A percentile compares a stretch with the other conserved stretches of the same genome.
phyloP scores from a whole-genome alignment of 2,113 vertebrate genomes.

The Gymnarchus niloticus region DNA sequence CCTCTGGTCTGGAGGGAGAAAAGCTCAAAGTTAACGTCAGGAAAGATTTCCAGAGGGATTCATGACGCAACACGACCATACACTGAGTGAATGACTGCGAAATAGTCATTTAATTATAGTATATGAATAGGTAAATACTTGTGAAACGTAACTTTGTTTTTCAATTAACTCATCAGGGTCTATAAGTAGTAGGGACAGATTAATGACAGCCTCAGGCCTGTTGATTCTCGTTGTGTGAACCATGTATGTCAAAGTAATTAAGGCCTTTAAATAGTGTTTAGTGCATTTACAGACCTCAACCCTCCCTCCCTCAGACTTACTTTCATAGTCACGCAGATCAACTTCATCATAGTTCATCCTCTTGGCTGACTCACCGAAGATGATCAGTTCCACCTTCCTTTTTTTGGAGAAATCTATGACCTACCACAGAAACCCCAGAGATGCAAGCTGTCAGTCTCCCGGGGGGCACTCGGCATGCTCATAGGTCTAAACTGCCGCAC shows the following conservation, averaged over 20 bases:
- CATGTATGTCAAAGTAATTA: background rate
- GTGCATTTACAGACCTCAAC: background rate
- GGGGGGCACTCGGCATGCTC: background rate
- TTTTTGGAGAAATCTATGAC: background rate
- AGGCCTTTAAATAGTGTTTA: background rate
- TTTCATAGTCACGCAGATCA: background rate
- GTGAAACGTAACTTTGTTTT: too few relatives aligned
- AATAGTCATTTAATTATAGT: too few relatives aligned
- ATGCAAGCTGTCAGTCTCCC: background rate
- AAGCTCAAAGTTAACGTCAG: background rate
- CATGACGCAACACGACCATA: too few relatives aligned
- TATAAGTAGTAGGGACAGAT: background rate
- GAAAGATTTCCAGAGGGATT: background rate
- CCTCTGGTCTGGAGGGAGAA: too few relatives aligned
- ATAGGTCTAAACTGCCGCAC: background rate
- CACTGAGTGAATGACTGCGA: too few relatives aligned
- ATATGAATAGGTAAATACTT: too few relatives aligned
- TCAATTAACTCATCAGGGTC: too few relatives aligned
- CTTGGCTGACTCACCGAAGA: conserved; percentile 8
- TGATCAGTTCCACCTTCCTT: conserved; percentile 8
- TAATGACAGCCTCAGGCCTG: background rate
- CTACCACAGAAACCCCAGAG: background rate
- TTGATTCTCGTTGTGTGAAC: background rate
- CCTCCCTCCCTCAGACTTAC: background rate
- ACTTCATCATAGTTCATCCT: background rate